Evolutionary conservation across 2,113 vertebrate genomes (phyloP), one percentile per base, ranked within the genome.

Genomic region (Gila orcuttii): DNA sequence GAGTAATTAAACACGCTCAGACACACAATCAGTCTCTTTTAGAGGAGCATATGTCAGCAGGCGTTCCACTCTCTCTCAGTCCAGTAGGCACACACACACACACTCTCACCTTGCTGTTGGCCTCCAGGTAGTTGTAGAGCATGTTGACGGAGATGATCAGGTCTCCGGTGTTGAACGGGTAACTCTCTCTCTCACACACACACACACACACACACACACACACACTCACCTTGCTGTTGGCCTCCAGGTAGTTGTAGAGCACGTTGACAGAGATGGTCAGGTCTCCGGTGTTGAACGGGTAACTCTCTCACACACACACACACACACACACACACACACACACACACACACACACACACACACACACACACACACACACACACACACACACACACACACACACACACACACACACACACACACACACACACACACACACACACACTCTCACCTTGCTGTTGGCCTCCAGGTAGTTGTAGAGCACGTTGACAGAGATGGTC

Each of bases 381-480:
- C 36, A 36, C 36, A 36, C 36, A 36, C 36, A 36, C 4, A 36
- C 33, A 36, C 33, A 36, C 33, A 36, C 45, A 12, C 62, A 28
- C 64, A 19, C 28, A 19, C 52, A 6, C 52, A 55, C 17, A 55
- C 25, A 74, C 39, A 74, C 91, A 9, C 83, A 47, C 45, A 12
- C 45, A 12, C 45, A 47, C 45, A 12, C 45, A 12, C 45, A 47
- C 45, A 47, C 45, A 47, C 33, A 42, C 7, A 8, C 39, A 45
- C 42, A 45, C 42, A 45, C 42, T 0, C 42, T 45, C 47, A 99
- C 98, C 97, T 99, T 98, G 0, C 92, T 84, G 82, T 97, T 97
- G 91, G 96, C 95, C 90, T 99, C 95, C 93, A 99, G 95, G 91
- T 97, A 98, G 90, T 99, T 99, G 88, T 96, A 94, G 6, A 99